These are phyloP conservation scores for Nebria salina DNA, from an alignment of 2,888 invertebrate genomes.

Conservation along the genomic window DNA sequence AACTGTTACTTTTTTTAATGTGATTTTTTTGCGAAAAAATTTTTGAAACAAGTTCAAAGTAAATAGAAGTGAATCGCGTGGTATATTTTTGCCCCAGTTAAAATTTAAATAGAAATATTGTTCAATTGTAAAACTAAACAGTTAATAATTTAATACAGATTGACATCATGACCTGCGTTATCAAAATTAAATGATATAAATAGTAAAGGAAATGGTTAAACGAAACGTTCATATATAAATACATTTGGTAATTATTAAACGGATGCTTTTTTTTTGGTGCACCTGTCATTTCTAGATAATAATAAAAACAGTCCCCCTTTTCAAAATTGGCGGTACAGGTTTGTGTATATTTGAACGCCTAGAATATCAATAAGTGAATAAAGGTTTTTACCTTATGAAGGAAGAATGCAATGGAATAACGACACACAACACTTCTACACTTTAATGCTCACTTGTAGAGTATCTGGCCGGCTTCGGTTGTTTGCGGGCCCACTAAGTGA, in stretches of 20 bases:
- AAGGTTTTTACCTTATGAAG: slow-evolving; percentile 19
- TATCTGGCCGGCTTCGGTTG: slow-evolving; percentile 10
- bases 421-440: slow-evolving; percentile 31
- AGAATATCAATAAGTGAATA: slow-evolving; percentile 6
- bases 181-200: slow-evolving; percentile 1
- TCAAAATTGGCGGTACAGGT: slow-evolving; percentile 21
- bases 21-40: no score
- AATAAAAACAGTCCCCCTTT: slow-evolving; percentile 2
- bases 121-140: neutral
- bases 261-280: neutral
- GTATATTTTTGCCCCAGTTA: neutral
- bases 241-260: neutral
- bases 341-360: neutral
- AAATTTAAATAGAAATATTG: neutral
- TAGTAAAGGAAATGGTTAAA: neutral
- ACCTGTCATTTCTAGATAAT: neutral
- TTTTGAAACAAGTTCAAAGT: no score
- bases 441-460: slow-evolving; percentile 6
- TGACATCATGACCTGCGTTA: neutral
- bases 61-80: neutral
- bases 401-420: slow-evolving; percentile 12
- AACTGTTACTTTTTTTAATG: no score
- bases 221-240: neutral
- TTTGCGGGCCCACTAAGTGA: slow-evolving; percentile 30
- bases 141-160: neutral